Conservation (phyloP, 2,888 invertebrate genomes). For the Ceramica pisi region DNA sequence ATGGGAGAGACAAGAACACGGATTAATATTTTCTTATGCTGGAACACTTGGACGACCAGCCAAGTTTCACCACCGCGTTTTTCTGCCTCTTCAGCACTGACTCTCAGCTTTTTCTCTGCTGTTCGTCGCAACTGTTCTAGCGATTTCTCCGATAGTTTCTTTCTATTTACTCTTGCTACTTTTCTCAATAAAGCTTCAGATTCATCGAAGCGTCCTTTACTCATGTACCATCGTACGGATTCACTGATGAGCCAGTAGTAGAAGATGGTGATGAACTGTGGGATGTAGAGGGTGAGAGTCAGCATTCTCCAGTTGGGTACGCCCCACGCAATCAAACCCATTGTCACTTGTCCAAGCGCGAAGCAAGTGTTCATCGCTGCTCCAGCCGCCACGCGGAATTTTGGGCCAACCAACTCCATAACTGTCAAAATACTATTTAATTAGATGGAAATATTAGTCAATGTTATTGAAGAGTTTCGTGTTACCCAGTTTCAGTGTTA, state of each 20-base stretch:
- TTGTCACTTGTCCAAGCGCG: slow-evolving; percentile 92
- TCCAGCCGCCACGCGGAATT: slow-evolving; percentile 92
- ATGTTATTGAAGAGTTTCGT: neutral
- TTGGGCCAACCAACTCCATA: slow-evolving; percentile 94
- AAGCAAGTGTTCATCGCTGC: slow-evolving; percentile 93
- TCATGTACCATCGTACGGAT: slow-evolving; percentile 94
- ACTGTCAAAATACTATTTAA: slow-evolving; percentile 80
- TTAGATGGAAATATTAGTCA: neutral
- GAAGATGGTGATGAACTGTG: slow-evolving; percentile 92
- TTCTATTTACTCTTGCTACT: slow-evolving; percentile 91
- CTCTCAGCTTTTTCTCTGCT: slow-evolving; percentile 71
- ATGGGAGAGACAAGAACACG: slow-evolving; percentile 81
- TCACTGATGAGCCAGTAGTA: slow-evolving; percentile 93
- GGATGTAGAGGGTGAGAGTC: slow-evolving; percentile 92
- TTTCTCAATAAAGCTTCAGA: slow-evolving; percentile 91
- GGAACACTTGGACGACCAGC: slow-evolving; percentile 76
- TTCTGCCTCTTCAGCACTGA: slow-evolving; percentile 46
- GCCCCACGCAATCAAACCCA: slow-evolving; percentile 93
- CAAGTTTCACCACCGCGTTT: slow-evolving; percentile 69
- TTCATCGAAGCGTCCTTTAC: slow-evolving; percentile 92
- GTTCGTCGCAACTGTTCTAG: slow-evolving; percentile 71
- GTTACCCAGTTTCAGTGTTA: rapidly evolving
- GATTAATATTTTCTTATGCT: slow-evolving; percentile 71
- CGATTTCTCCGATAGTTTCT: slow-evolving; percentile 76
- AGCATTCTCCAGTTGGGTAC: slow-evolving; percentile 93